Base-by-base conservation (phyloP, 2,113 vertebrate genomes). In the Colistium nudipinnis region DNA sequence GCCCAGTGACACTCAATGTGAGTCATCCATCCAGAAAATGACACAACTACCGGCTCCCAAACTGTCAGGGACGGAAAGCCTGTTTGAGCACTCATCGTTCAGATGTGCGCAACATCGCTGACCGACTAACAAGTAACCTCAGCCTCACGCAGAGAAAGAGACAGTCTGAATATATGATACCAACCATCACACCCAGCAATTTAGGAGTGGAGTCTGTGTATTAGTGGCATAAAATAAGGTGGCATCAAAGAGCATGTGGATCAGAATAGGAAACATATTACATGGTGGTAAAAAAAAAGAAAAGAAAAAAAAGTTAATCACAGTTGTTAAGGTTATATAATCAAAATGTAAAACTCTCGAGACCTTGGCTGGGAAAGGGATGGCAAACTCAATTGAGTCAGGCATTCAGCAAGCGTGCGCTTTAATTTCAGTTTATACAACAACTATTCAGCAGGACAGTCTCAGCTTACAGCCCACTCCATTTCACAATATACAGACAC, bases 11-110 rank as follows among this genome's bases (percentile, higher is more conserved):
- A 87, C 78, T 82, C 61, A 52, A 57, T 43, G 43, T 79, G 85
- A 91, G 73, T 89, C 88, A 91, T 69, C 79, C 62, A 86, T 84
- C 77, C 84, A 78, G 44, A 84, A 80, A 86, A 90, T 80, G 77
- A 88, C 81, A 88, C 80, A 79, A 80, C 80, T 65, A 77, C 51
- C 39, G 12, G 55, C 59, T 80, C 73, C 44, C 52, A 44, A 62
- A 48, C 28, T 62, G 78, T 76, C 69, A 76, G 20, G 24, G 41
- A 25, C 22, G n/a, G 27, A 70, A 35, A 60, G 52, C 61, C 44
- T 53, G 43, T 76, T 81, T 81, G 52, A 63, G 83, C 81, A 61
- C 73, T 72, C 68, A 67, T 72, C 53, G 41, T 31, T 75, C 14
- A 62, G 48, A 76, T 35, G 33, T 28, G 45, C 62, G 65, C 30